A percentile compares a stretch with the other conserved stretches of the same genome.
Conservation (phyloP, 2,888 invertebrate species). For the Villa cingulata region DNA sequence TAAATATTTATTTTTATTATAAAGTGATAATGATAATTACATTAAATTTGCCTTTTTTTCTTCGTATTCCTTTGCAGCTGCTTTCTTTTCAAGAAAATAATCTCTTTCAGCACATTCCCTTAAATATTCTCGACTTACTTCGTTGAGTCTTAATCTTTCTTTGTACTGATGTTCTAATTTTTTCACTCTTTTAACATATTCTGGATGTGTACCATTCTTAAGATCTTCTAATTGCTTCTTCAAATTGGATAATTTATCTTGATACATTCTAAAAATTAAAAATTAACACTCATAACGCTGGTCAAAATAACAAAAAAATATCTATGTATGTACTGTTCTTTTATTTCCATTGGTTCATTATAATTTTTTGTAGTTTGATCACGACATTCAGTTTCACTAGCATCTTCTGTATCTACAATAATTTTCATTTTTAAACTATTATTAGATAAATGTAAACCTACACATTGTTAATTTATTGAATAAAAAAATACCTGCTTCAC, state of each 20-base stretch:
- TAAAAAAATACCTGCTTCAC: slow-evolving; percentile 45
- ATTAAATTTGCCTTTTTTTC: slow-evolving; percentile 83
- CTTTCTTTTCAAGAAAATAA: slow-evolving; percentile 74
- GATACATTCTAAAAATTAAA: slow-evolving; percentile 54
- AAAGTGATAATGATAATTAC: too few species aligned
- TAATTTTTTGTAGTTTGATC: slow-evolving; percentile 34
- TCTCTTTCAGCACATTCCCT: slow-evolving; percentile 79
- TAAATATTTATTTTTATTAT: too few species aligned
- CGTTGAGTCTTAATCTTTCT: slow-evolving; percentile 65
- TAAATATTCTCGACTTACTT: slow-evolving; percentile 64
- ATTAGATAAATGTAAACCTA: slow-evolving; percentile 11
- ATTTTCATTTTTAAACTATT: slow-evolving; percentile 3
- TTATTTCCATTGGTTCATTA: slow-evolving; percentile 29
- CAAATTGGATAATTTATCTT: slow-evolving; percentile 76
- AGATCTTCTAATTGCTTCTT: slow-evolving; percentile 83
- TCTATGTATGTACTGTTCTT: slow-evolving; percentile 28
- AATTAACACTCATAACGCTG: too few species aligned
- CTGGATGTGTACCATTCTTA: slow-evolving; percentile 73
- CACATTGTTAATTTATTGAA: background rate
- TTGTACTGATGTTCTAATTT: slow-evolving; percentile 68
- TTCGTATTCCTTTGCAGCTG: slow-evolving; percentile 83
- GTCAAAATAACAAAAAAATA: background rate
- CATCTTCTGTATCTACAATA: slow-evolving; percentile 81
- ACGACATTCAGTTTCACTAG: slow-evolving; percentile 87
- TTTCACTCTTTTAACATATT: slow-evolving; percentile 68